A percentile compares a stretch with the other conserved stretches of the same genome.
Conservation (phyloP, 2,113 vertebrate species). For the Leucosticte australis region DNA sequence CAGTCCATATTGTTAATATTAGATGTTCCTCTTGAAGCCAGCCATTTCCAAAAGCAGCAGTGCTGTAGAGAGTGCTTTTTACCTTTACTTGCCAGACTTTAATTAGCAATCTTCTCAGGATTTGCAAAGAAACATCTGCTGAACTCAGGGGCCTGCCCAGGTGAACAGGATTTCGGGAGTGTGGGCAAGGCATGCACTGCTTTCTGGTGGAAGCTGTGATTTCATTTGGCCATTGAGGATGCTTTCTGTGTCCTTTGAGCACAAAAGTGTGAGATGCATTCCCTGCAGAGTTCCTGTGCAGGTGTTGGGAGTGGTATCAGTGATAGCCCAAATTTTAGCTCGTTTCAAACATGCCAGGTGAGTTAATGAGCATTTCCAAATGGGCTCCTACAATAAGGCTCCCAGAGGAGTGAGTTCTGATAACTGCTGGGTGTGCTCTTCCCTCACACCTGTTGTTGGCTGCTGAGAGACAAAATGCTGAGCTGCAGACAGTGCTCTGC, state of each 20-base stretch:
- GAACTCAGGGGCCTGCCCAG: background rate
- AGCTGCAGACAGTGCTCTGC: background rate
- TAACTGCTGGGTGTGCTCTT: background rate
- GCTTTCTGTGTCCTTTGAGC: background rate
- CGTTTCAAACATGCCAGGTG: background rate
- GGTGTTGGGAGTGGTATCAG: background rate
- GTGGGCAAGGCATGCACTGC: background rate
- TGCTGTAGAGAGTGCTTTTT: background rate
- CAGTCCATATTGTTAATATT: constrained; percentile 17
- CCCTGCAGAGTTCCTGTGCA: background rate
- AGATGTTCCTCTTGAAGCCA: background rate
- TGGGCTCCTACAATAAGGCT: background rate
- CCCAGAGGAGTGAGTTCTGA: background rate
- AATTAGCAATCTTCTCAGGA: background rate
- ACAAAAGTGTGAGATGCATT: background rate
- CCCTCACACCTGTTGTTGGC: background rate
- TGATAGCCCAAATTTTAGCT: background rate
- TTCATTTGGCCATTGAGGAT: background rate
- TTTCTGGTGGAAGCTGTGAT: background rate
- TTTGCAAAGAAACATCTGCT: background rate
- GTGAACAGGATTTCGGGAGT: background rate
- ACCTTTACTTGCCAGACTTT: background rate
- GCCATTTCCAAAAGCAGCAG: background rate
- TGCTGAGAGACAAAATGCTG: background rate
- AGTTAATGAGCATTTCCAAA: background rate